These are phyloP conservation scores for Rhagium mordax DNA, from an alignment of 2,888 invertebrate genomes.

Conservation along the genomic window DNA sequence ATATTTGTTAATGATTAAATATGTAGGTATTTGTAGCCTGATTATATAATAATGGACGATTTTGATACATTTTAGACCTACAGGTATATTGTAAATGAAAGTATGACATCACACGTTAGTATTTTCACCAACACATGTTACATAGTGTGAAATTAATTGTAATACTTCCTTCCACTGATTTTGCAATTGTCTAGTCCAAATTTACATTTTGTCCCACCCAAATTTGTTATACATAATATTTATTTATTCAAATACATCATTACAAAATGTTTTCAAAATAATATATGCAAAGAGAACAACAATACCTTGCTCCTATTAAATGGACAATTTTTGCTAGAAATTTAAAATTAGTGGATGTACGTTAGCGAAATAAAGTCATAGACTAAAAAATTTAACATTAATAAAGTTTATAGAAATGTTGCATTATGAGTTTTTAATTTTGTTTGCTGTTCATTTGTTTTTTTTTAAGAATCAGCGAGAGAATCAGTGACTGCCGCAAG, in stretches of 20 bases:
- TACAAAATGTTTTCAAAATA: conserved; percentile 2
- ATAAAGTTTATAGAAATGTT: background rate
- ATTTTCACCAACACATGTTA: conserved; percentile 4
- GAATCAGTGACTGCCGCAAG: too few species aligned
- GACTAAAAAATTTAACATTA: background rate
- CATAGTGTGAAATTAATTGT: background rate
- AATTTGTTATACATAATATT: conserved; percentile 20
- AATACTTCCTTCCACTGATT: background rate
- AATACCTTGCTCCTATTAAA: conserved; percentile 4
- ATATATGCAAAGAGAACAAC: conserved; percentile 20
- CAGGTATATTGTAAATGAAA: background rate
- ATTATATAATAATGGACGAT: background rate
- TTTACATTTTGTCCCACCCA: conserved; percentile 15
- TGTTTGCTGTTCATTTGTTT: too few species aligned
- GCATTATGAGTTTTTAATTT: background rate
- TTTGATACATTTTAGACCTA: background rate
- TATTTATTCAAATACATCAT: conserved; percentile 7
- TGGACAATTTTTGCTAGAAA: background rate
- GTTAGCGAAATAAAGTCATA: background rate
- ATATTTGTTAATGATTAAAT: too few species aligned
- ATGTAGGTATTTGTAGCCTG: too few species aligned
- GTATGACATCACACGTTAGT: background rate
- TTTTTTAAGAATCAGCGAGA: too few species aligned
- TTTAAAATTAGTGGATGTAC: background rate
- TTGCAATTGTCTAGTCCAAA: background rate